A percentile compares a stretch with the other conserved stretches of the same genome.
These are phyloP conservation scores for Steromphala cineraria DNA, from an alignment of 2,888 invertebrate species.

Conservation along the genomic window DNA sequence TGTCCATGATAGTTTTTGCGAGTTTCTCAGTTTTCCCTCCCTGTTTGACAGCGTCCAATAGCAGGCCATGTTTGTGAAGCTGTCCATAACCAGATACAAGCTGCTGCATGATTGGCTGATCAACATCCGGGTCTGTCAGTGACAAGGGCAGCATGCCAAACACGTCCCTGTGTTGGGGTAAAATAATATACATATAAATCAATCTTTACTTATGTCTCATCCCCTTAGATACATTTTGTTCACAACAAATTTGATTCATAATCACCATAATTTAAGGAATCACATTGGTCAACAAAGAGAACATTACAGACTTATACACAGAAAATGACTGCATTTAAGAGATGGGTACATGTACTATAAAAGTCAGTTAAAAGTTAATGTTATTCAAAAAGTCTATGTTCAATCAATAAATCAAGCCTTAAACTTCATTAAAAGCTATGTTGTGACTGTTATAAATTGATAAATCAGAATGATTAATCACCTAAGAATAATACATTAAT, in stretches of 20 bases:
- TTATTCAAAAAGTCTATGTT: too few species aligned
- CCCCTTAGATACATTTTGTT: too few species aligned
- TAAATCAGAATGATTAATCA: background rate
- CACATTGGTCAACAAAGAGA: too few species aligned
- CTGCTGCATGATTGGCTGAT: slow-evolving; percentile 54
- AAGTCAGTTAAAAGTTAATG: too few species aligned
- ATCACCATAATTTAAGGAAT: too few species aligned
- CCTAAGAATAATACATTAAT: background rate
- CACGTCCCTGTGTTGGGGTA: slow-evolving; percentile 52
- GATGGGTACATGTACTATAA: too few species aligned
- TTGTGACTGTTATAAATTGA: background rate
- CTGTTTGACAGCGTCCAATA: slow-evolving; percentile 30
- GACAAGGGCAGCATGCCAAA: slow-evolving; percentile 49
- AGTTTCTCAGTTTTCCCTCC: slow-evolving; percentile 28
- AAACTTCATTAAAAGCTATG: too few species aligned
- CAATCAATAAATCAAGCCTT: too few species aligned
- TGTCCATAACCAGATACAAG: slow-evolving; percentile 61
- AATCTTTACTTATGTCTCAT: background rate
- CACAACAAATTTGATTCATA: too few species aligned
- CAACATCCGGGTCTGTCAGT: slow-evolving; percentile 43
- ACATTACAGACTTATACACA: too few species aligned
- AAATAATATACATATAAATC: background rate
- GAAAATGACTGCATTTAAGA: too few species aligned
- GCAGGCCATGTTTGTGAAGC: slow-evolving; percentile 56
- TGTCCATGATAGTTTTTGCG: slow-evolving; percentile 38